Conservation (phyloP, 30 jellyfish, hydroid and myxozoan genomes). For the Chironex yamaguchii region DNA sequence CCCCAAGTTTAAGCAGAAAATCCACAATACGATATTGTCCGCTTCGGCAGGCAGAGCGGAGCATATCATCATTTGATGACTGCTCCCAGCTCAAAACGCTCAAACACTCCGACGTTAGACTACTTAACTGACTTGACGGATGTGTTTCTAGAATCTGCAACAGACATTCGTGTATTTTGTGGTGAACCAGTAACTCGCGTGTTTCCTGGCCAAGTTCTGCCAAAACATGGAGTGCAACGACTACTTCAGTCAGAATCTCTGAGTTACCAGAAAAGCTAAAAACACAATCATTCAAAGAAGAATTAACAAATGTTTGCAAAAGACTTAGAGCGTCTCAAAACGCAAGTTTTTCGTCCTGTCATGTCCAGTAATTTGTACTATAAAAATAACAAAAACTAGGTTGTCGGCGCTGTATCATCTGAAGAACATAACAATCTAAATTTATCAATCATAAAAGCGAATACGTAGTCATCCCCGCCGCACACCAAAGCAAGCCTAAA, state of each 20-base stretch:
- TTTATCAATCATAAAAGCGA: too few relatives aligned
- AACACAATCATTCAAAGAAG: too few relatives aligned
- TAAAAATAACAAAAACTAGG: too few relatives aligned
- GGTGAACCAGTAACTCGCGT: constrained; percentile 54
- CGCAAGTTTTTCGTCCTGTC: too few relatives aligned
- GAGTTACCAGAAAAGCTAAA: constrained; percentile 74
- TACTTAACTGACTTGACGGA: constrained; percentile 21
- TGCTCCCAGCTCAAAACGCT: constrained; percentile 53
- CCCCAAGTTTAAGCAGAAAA: constrained; percentile 82
- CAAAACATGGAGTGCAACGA: constrained; percentile 74
- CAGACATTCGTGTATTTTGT: constrained; percentile 61
- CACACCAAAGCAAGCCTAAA: too few relatives aligned
- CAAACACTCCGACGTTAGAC: constrained; percentile 71
- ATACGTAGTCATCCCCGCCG: too few relatives aligned
- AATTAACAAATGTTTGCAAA: too few relatives aligned
- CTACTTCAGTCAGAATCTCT: constrained; percentile 79
- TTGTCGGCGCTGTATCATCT: too few relatives aligned
- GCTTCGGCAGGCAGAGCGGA: constrained; percentile 77
- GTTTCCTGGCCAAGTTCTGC: constrained; percentile 66
- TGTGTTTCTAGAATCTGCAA: constrained; percentile 55
- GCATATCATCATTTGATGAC: constrained; percentile 59
- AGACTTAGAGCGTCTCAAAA: too few relatives aligned
- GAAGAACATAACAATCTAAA: too few relatives aligned
- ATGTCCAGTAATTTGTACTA: too few relatives aligned
- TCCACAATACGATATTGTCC: constrained; percentile 54